Conservation (phyloP, 2,797 vertebrate species). For the Chaetodon trifasciatus region DNA sequence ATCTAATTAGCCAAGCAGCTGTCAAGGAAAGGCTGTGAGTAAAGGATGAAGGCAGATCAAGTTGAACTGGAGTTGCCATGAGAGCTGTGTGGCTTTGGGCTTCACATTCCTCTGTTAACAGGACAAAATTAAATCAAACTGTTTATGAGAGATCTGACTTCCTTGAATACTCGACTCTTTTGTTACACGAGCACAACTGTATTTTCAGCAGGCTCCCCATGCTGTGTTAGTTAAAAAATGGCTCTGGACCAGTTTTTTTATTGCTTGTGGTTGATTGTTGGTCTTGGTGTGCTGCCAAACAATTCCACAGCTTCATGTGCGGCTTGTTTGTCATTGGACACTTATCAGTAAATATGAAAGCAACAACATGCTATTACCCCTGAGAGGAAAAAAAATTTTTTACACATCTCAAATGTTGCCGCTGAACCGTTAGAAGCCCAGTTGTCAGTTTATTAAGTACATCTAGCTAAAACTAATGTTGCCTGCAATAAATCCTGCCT, state of each 20-base stretch:
- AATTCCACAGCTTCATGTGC: neutral
- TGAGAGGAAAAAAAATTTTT: neutral
- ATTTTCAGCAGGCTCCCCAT: neutral
- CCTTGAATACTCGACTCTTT: neutral
- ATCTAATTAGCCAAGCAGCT: neutral
- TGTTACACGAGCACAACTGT: neutral
- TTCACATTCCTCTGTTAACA: neutral
- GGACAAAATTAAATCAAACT: neutral
- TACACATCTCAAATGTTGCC: slow-evolving; percentile 2
- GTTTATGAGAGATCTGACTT: neutral
- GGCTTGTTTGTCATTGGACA: neutral
- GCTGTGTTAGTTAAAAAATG: neutral
- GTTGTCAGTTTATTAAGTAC: neutral
- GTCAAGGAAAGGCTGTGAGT: neutral
- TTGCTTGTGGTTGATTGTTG: neutral
- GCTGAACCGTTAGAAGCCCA: neutral
- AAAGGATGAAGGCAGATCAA: neutral
- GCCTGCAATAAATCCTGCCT: neutral
- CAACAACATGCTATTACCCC: neutral
- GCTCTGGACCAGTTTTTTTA: neutral
- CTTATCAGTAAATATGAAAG: neutral
- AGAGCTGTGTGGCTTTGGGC: neutral
- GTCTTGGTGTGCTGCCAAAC: neutral
- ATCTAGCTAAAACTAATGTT: neutral
- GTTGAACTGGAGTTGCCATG: neutral